Evolutionary conservation across 1,140 invertebrate genomes (phyloP).

Genomic region (Papilio machaon): DNA sequence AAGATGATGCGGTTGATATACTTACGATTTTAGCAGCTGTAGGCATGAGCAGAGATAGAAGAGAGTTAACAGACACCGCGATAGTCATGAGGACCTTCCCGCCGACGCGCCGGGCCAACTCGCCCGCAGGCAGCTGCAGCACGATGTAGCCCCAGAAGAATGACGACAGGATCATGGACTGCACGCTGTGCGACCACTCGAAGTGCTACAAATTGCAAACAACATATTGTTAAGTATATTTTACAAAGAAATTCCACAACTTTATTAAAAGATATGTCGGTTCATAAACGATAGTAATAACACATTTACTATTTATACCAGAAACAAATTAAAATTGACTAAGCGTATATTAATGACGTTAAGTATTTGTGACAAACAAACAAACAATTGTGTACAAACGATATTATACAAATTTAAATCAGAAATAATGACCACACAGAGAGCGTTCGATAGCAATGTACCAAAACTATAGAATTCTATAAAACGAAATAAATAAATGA

Average conservation of each 20-base stretch:
- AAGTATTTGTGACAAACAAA: neutral
- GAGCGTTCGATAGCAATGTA: too few species aligned
- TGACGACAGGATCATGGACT: constrained; percentile 83
- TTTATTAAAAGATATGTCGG: too few species aligned
- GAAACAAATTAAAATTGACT: neutral
- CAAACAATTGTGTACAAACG: neutral
- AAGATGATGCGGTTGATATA: neutral
- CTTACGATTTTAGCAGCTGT: constrained; percentile 61
- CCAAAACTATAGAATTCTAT: neutral
- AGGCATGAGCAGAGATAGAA: constrained; percentile 63
- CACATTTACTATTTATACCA: constrained; percentile 6
- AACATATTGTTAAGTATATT: neutral
- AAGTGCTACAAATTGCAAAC: constrained; percentile 70
- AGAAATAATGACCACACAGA: too few species aligned
- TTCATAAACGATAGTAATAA: neutral
- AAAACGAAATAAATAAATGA: neutral
- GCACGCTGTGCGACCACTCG: constrained; percentile 82
- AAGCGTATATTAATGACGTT: neutral
- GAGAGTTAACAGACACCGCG: constrained; percentile 60
- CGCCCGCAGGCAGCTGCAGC: constrained; percentile 84
- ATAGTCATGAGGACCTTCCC: constrained; percentile 79
- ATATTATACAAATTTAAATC: neutral
- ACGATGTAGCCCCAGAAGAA: constrained; percentile 83
- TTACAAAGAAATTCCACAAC: neutral
- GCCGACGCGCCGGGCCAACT: constrained; percentile 82